Base-by-base conservation (phyloP, 1,140 invertebrate species). In the Orius insidiosus region DNA sequence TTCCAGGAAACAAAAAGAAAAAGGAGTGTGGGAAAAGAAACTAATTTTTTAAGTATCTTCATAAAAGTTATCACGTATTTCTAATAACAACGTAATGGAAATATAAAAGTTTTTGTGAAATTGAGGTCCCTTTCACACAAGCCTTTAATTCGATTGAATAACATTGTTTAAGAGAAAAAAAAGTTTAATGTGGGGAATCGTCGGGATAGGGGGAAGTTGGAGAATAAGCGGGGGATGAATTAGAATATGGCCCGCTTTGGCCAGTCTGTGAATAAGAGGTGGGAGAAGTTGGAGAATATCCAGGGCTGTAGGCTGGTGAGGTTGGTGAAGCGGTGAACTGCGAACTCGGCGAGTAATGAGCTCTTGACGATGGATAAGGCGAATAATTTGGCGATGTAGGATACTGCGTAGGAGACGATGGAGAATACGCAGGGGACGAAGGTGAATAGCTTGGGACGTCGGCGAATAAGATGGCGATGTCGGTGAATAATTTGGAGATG, bases 401-500 rank as follows among this genome's bases (percentile, higher is more conserved):
- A 77, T 80, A 54, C 86, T 87, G 8, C 3, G 72, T 74, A 1
- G 84, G 85, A n/a, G 79, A 81, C 1, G 80, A 75, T 1, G 50
- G 38, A 15, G 47, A 46, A 30, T 52, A 52, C 13, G 42, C 35
- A 2, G 70, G 69, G 14, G 64, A 65, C 8, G 67, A 67, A 10
- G 69, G 70, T 3, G 70, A 70, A 50, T 69, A 71, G 4, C 60
- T 63, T 10, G 66, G 68, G 59, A 59, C 5, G 67, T 60, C 5
- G 70, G 69, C 9, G 66, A 69, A 49, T 72, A 72, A 3, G 41
- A 74, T 7, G 78, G 80, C 49, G 72, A 75, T 1, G 83, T 84
- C 0, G 87, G 85, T 1, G 85, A 87, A 64, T 92, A 92, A 54
- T 80, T 85, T 0, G 84, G 83, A 44, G 76, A 79, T 3, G 76